Evolutionary conservation across 2,797 vertebrate genomes (phyloP).

Genomic region (Cygnus olor): DNA sequence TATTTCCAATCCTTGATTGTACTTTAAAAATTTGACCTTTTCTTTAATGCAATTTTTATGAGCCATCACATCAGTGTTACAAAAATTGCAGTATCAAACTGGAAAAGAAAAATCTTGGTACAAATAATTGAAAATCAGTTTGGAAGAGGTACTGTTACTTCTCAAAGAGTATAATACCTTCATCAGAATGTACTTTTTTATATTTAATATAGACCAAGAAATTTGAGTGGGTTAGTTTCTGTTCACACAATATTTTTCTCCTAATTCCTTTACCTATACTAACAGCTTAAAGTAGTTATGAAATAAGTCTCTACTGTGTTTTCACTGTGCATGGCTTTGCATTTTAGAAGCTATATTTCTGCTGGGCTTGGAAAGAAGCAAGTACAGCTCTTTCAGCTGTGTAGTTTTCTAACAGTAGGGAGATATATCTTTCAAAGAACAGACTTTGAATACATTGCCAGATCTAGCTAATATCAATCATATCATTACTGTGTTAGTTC

Average conservation of each 20-base stretch:
- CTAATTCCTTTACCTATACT: background rate
- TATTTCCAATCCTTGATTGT: background rate
- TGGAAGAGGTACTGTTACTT: background rate
- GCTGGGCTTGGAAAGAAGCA: background rate
- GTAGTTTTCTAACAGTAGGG: background rate
- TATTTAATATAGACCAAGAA: background rate
- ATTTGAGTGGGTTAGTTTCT: slow-evolving; percentile 23
- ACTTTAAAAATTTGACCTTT: background rate
- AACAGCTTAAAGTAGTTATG: background rate
- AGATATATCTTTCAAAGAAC: background rate
- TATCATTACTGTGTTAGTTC: background rate
- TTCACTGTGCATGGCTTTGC: background rate
- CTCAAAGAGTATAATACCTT: background rate
- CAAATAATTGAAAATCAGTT: background rate
- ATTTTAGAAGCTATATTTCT: background rate
- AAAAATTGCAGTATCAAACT: background rate
- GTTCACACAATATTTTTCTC: slow-evolving; percentile 4
- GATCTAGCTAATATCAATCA: background rate
- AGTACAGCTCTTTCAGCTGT: background rate
- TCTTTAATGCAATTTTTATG: background rate
- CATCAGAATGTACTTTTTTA: background rate
- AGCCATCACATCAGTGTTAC: background rate
- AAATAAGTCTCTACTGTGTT: background rate
- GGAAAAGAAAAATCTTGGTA: background rate
- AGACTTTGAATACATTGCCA: background rate